Base-by-base conservation (phyloP, 2,797 vertebrate genomes). In the Coranthus polyacanthus region DNA sequence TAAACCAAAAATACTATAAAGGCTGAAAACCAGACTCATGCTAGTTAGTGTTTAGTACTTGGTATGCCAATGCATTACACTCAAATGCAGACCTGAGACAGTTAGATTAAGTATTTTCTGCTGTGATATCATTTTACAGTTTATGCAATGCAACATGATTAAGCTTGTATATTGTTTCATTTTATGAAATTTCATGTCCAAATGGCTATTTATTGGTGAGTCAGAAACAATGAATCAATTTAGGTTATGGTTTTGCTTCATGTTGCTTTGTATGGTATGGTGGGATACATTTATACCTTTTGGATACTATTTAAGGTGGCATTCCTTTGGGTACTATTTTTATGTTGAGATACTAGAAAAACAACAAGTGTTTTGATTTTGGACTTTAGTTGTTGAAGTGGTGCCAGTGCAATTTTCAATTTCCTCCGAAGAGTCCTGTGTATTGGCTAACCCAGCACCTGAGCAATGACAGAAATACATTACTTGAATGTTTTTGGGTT, bases 401-500 rank as follows among this genome's bases (percentile, higher is more conserved):
- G 52, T 72, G 59, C 69, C 55, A 42, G 60, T 82, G 75, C 71
- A 76, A 65, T 75, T 77, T 66, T 59, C 42, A 22, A 8, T 69
- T 55, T 72, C 56, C 52, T 59, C 60, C 49, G 72, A 20, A 76
- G 72, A 72, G 72, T 81, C 78, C 71, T 86, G 75, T 70, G 71
- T 72, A 74, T 77, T 81, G 81, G 78, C 74, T 68, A 75, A 90
- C 89, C 87, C 75, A 64, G 83, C 85, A 88, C 85, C 89, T 89
- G 90, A 93, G 88, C 87, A 90, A 92, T 88, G 90, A 89, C 81
- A 80, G 78, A 89, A 81, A 78, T 83, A 82, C 85, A 82, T 82
- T 91, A 90, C 89, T 92, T 93, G 90, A 94, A 93, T 93, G 92
- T 93, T 84, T 16, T 75, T 29, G 86, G 87, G 83, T 90, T 85